Evolutionary conservation across 2,797 vertebrate species (phyloP), one percentile per base, ranked within the genome.

Genomic region (Chaunax sp.): DNA sequence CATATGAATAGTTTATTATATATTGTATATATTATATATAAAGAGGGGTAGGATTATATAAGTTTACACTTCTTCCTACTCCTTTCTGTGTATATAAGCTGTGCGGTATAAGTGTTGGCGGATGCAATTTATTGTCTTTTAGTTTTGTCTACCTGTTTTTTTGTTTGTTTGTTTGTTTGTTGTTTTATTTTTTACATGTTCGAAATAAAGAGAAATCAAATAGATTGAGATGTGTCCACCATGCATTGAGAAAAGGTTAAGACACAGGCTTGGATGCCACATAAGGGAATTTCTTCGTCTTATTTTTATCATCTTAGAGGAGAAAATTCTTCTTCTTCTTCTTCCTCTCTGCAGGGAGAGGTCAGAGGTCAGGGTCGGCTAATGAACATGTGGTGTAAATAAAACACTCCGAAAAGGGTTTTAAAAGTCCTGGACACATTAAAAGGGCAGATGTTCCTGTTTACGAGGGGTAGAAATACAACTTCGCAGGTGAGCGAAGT

Each of bases 361-460:
- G 55, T 66, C 43, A 52, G 23, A 45, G 33, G 56, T 72, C 55
- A 45, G 46, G 37, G 62, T 54, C 19, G 47, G 14, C 12, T 38
- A 28, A 22, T 23, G 19, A 40, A 22, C 35, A 65, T 3, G 23
- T 30, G 49, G n/a, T 38, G 13, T 19, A 19, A 52, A 53, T 55
- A 23, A 52, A 58, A 51, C 4, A 57, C 14, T 45, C 5, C 43
- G 22, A 54, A 15, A 26, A 23, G 35, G 4, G 7, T 38, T 64
- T 14, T 37, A 18, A 53, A 53, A 50, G 23, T 41, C n/a, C 28
- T 26, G 45, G n/a, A 20, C 26, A 37, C 10, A 35, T 44, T 25
- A 54, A 50, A 25, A 33, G 12, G 2, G 2, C 15, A 41, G 50
- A 50, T 19, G 7, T 50, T 54, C 20, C 28, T 20, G n/a, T 4